Base-by-base conservation (phyloP, 2,113 vertebrate species). In the Pimephales promelas region DNA sequence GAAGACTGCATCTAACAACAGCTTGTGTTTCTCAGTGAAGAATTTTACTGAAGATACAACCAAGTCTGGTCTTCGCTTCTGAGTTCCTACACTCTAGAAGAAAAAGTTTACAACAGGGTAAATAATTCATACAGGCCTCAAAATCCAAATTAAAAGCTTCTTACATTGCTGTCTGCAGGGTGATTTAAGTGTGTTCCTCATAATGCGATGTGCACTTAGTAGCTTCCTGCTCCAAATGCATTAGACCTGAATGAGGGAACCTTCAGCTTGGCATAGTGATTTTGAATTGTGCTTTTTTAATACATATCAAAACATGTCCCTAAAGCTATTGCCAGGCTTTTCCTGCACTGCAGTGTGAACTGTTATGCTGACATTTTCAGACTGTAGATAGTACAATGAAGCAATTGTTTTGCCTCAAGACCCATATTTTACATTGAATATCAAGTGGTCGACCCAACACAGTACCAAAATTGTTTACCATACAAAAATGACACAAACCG, bases 101-200 rank as follows among this genome's bases (percentile, higher is more conserved):
- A n/a, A n/a, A n/a, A n/a, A n/a, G n/a, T n/a, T n/a, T n/a, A n/a
- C n/a, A n/a, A n/a, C n/a, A n/a, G 4, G 54, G 70, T 78, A 77
- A 86, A 83, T 87, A 52, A 88, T 86, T 88, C 2, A 86, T 85
- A 43, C 10, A 57, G 40, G 64, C 28, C 40, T 86, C 47, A 47
- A 81, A 75, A 68, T 52, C 76, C 70, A 87, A 83, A 88, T 85
- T 40, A 86, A 88, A 84, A 83, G 83, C 76, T 43, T 84, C 66
- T 86, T 68, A 82, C 54, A 79, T 72, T 83, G 84, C 56, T 73
- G 75, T 71, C 85, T 61, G 52, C 68, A 45, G 75, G 68, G 43
- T 84, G 83, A 81, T 83, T 82, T 43, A 52, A 84, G 79, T 79
- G 85, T 78, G 54, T 79, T 24, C 43, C 62, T 74, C 31, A 57